Percentiles rank a stretch among this genome's conserved stretches.
Conservation (phyloP, 37 sponge, comb jelly and placozoan species). For the Beroe ovata region DNA sequence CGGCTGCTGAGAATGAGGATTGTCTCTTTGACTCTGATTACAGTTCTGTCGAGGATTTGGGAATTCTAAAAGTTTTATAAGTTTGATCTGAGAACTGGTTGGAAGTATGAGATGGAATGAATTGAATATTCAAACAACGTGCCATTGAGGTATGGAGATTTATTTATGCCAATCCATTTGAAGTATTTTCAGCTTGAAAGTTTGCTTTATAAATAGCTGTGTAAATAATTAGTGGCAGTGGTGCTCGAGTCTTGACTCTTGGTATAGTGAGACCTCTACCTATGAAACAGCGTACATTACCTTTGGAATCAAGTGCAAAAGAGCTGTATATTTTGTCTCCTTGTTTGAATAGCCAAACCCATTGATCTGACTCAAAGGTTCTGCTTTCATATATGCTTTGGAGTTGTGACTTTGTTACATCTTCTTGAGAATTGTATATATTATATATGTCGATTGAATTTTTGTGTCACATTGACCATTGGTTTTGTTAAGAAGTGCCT, state of each 20-base stretch:
- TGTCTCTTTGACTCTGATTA: not conserved
- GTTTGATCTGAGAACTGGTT: constrained; percentile 3
- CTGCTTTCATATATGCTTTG: not conserved
- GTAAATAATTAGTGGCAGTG: not conserved
- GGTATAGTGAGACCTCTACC: too few relatives aligned
- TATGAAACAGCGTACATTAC: too few relatives aligned
- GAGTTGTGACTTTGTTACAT: not conserved
- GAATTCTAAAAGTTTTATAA: constrained; percentile 47
- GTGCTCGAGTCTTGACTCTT: too few relatives aligned
- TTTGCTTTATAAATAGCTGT: not conserved
- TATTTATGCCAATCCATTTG: not conserved
- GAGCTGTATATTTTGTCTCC: too few relatives aligned
- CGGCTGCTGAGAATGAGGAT: too few relatives aligned
- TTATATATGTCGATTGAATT: not conserved
- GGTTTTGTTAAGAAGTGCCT: not conserved
- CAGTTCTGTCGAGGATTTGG: constrained; percentile 1
- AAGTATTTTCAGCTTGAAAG: not conserved
- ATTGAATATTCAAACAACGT: not conserved
- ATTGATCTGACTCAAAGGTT: not conserved
- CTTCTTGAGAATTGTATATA: not conserved
- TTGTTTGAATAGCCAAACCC: not conserved
- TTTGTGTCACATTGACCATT: not conserved
- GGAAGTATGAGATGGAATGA: not conserved
- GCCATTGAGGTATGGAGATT: not conserved
- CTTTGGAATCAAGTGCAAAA: too few relatives aligned